Base-by-base conservation (phyloP, 1,140 invertebrate species). In the Babylonia areolata region DNA sequence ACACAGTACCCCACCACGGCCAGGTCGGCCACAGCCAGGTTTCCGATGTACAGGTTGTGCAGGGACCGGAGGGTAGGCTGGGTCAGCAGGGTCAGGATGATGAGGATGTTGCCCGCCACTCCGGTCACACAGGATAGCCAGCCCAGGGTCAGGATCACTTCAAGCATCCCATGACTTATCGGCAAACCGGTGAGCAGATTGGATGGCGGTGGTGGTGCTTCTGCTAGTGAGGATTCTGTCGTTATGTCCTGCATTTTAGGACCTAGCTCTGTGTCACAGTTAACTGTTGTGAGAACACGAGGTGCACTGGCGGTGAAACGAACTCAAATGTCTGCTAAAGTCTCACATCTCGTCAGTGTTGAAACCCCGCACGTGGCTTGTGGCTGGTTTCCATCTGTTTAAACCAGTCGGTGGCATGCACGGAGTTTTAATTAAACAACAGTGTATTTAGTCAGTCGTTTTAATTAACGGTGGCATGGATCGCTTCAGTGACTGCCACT, bases 1-100 rank as follows among this genome's bases (percentile, higher is more conserved):
- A 98, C 98, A 12, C 98, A 97, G 93, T 98, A 97, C 73, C 97
- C 94, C 90, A 97, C 97, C 54, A 94, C 93, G 0, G 94, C 80
- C 64, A 95, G 85, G 87, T 95, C 94, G 39, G 94, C 94, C 35
- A 93, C 31, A 15, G 94, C 94, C 69, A 94, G 86, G 35, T 91
- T 93, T 73, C 94, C 93, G 3, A 95, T 88, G 77, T 93, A 94
- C 83, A 93, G 93, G 87, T 94, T 94, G 84, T 93, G 94, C 0
- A 90, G 88, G 84, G 92, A 94, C 64, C 94, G 93, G 23, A 94
- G 86, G 35, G 90, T 77, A 31, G 86, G 87, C 85, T 94, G 92
- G 28, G 91, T 90, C 2, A 88, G 80, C 85, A 94, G 94, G 3
- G 94, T 92, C 28, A 93, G 81, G 58, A 93, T 93, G 17, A 94